These are phyloP conservation scores for Mya arenaria DNA, from an alignment of 1,140 invertebrate species.

Conservation along the genomic window DNA sequence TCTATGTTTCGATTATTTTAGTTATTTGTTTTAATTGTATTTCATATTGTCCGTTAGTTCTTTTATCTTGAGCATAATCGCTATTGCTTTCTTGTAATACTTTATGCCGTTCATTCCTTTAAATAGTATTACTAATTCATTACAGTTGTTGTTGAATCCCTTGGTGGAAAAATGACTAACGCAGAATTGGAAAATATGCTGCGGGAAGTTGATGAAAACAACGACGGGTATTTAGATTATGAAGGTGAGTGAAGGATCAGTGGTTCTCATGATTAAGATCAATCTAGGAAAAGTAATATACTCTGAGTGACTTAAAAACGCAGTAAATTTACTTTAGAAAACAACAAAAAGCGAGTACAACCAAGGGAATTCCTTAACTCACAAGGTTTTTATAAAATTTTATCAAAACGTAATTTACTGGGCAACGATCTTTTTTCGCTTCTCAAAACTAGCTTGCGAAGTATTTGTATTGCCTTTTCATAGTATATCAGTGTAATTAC, in stretches of 20 bases:
- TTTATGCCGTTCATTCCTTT: too few relatives aligned
- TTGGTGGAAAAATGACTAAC: constrained; percentile 89
- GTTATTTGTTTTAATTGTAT: too few relatives aligned
- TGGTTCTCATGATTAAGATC: too few relatives aligned
- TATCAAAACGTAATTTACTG: not conserved
- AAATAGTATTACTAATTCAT: too few relatives aligned
- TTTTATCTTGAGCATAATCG: too few relatives aligned
- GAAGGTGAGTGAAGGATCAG: constrained; percentile 68
- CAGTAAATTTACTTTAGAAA: not conserved
- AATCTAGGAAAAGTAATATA: not conserved
- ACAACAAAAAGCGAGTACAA: not conserved
- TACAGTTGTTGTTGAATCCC: constrained; percentile 15
- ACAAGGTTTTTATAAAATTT: not conserved
- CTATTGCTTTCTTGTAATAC: too few relatives aligned
- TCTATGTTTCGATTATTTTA: too few relatives aligned
- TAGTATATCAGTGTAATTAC: not conserved
- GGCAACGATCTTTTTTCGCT: not conserved
- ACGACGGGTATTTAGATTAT: constrained; percentile 83
- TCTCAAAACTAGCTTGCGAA: not conserved
- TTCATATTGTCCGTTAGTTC: too few relatives aligned
- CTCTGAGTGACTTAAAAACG: not conserved
- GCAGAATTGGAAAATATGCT: constrained; percentile 97
- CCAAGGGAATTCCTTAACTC: not conserved
- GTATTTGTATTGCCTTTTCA: not conserved
- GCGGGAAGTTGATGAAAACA: constrained; percentile 93